Evolutionary conservation across 1,140 invertebrate species (phyloP).

Genomic region (Caenorhabditis tropicalis): DNA sequence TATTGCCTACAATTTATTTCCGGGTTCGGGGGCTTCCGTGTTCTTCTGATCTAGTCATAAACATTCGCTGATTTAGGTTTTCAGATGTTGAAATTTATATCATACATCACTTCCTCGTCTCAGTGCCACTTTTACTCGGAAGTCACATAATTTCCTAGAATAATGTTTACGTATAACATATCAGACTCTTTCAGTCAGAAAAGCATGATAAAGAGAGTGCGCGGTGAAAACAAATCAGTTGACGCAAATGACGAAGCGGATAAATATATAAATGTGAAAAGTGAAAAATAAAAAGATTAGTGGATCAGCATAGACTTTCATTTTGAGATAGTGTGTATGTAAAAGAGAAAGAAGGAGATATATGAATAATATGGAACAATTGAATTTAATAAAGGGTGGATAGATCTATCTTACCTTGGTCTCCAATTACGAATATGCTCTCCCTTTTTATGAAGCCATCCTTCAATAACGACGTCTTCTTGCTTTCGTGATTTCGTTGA

Average conservation of each 20-base stretch:
- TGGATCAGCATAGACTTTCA: neutral
- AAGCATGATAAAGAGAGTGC: slow-evolving; percentile 34
- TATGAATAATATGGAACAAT: neutral
- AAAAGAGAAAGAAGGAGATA: too few relatives aligned
- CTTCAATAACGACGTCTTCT: slow-evolving; percentile 60
- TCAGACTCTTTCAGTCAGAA: slow-evolving; percentile 26
- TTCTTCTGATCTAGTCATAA: too few relatives aligned
- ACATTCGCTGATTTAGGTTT: too few relatives aligned
- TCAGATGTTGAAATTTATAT: too few relatives aligned
- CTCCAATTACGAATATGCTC: slow-evolving; percentile 87
- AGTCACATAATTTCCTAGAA: slow-evolving; percentile 19
- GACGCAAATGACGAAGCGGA: neutral
- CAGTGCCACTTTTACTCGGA: neutral
- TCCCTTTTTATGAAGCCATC: slow-evolving; percentile 72
- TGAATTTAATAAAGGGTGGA: neutral
- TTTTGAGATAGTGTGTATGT: neutral
- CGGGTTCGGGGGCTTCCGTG: too few relatives aligned
- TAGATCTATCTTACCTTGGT: slow-evolving; percentile 87
- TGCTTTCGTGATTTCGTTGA: neutral
- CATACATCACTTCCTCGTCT: too few relatives aligned
- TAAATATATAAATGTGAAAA: neutral
- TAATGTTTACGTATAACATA: neutral
- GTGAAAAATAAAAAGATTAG: slow-evolving; percentile 34
- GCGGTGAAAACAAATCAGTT: slow-evolving; percentile 30
- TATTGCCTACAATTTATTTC: too few relatives aligned